Evolutionary conservation across 2,797 vertebrate genomes (phyloP), one percentile per base, ranked within the genome.

Genomic region (Sebastes cheni): DNA sequence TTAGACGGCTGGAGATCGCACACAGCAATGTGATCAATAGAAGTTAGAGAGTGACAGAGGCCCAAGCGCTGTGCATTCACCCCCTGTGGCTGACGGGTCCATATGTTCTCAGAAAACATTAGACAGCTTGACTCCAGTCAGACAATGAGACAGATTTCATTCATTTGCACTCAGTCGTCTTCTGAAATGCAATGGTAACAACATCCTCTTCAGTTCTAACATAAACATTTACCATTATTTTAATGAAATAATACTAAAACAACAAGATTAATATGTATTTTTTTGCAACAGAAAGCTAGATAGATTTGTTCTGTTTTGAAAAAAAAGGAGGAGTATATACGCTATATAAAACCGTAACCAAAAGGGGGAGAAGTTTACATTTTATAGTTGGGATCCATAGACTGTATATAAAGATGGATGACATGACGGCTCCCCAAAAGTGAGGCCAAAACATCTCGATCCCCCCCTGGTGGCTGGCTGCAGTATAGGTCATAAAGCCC

Each of bases 1-100:
- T 52, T 67, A n/a, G 25, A 16, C 4, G 59, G 61, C 69, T 83
- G 58, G 65, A 69, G 83, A 85, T 83, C 13, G 16, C 76, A 50
- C 58, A 20, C 39, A 59, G 58, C 52, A 42, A 68, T 29, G 66
- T 60, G 86, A 91, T 94, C 69, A 52, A 84, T 89, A 62, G 11
- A 84, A 73, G 69, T 77, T 87, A 79, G 20, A 81, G 78, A 68
- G 29, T 67, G 81, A 77, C 75, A 76, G 56, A 67, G 23, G 13
- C 2, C 18, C 27, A 64, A 75, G 70, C 42, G 34, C 27, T 60
- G 55, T 58, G 8, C 3, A n/a, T 54, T 55, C 60, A 27, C 42
- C 74, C 12, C 62, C 64, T 58, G 75, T 34, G 30, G 72, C 34
- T 62, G 39, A 72, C 34, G 8, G n/a, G 27, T 25, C 56, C 22